A percentile compares a stretch with the other conserved stretches of the same genome.
These are phyloP conservation scores for Neodiprion virginianus DNA, from an alignment of 1,140 invertebrate genomes.

Conservation along the genomic window DNA sequence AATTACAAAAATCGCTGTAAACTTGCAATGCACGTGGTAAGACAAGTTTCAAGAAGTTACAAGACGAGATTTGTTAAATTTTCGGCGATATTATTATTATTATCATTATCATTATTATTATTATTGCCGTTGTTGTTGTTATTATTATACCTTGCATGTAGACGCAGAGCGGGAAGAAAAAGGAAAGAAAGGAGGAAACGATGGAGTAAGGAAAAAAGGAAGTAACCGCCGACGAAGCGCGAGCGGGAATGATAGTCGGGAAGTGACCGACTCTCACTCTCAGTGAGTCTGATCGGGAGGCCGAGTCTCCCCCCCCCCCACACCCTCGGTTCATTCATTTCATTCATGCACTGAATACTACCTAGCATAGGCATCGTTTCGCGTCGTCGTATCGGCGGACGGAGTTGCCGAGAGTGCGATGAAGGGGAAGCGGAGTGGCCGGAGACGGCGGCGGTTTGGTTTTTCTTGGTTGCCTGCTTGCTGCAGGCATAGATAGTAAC, in stretches of 20 bases:
- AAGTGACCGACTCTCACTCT: neutral
- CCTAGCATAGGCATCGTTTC: neutral
- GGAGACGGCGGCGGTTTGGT: too few relatives aligned
- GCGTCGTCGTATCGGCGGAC: constrained; percentile 9
- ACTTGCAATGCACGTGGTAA: too few relatives aligned
- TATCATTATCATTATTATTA: too few relatives aligned
- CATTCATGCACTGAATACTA: constrained; percentile 8
- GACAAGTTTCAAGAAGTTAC: too few relatives aligned
- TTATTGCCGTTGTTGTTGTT: too few relatives aligned
- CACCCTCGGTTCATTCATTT: neutral
- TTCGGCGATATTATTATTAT: too few relatives aligned
- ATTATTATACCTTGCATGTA: too few relatives aligned
- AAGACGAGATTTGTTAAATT: too few relatives aligned
- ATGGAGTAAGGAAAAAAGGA: constrained; percentile 9
- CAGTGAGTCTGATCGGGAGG: neutral
- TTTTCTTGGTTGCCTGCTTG: too few relatives aligned
- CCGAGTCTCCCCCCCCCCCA: neutral
- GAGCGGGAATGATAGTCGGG: neutral
- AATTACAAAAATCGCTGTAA: too few relatives aligned
- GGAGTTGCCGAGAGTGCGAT: neutral
- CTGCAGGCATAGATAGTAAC: too few relatives aligned
- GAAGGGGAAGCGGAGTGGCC: neutral
- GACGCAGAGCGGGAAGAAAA: neutral
- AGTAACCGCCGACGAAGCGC: neutral
- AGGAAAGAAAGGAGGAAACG: neutral